Conservation (phyloP, 2,797 vertebrate genomes). For the Cheracebus regulus region DNA sequence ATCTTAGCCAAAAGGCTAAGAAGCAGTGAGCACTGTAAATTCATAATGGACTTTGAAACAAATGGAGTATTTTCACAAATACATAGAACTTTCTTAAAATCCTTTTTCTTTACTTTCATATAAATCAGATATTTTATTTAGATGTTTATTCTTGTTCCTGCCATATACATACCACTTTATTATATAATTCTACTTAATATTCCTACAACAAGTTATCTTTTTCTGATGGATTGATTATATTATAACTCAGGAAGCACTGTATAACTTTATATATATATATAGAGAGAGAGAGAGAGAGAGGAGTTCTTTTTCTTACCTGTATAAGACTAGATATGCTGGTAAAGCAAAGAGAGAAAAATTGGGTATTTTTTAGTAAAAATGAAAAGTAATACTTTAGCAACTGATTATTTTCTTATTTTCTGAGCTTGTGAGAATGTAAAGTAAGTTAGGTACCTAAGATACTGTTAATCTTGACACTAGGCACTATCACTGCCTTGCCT, state of each 20-base stretch:
- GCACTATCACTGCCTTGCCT: neutral
- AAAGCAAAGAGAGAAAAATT: neutral
- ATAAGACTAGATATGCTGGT: slow-evolving; percentile 2
- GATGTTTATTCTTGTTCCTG: slow-evolving; percentile 33
- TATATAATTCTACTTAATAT: neutral
- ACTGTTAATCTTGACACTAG: neutral
- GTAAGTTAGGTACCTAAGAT: neutral
- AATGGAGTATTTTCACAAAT: slow-evolving; percentile 11
- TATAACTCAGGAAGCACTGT: neutral
- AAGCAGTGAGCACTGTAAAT: neutral
- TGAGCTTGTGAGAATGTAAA: slow-evolving; percentile 51
- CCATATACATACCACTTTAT: neutral
- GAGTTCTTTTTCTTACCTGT: neutral
- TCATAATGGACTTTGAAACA: slow-evolving; percentile 16
- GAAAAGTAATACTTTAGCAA: slow-evolving; percentile 8
- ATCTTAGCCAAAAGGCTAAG: neutral
- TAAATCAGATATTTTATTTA: slow-evolving; percentile 26
- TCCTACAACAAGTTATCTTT: neutral
- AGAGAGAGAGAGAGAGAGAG: neutral
- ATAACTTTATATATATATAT: neutral
- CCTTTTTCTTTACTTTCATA: slow-evolving; percentile 32
- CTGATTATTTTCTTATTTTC: slow-evolving; percentile 43
- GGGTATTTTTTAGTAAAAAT: neutral
- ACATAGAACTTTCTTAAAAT: slow-evolving; percentile 24
- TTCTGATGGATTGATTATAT: neutral